A percentile compares a stretch with the other conserved stretches of the same genome.
phyloP scores from a whole-genome alignment of 2,888 invertebrate species.

The Fragum fragum region DNA sequence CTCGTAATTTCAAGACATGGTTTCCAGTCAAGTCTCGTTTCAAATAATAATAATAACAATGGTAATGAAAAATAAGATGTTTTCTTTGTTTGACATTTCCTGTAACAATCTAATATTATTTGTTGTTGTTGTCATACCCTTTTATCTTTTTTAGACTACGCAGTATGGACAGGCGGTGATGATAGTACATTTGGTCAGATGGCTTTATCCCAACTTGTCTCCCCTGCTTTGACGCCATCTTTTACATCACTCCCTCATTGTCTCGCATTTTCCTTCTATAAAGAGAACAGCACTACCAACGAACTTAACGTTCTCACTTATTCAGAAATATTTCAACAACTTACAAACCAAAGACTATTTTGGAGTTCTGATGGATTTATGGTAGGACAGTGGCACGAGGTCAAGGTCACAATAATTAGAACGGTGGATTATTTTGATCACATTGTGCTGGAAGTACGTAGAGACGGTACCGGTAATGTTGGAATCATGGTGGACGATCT shows the following conservation, averaged over 20 bases:
- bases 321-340: slow-evolving; percentile 10
- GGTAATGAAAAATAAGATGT: too few species aligned
- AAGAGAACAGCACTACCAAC: slow-evolving; percentile 23
- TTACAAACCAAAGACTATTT: slow-evolving; percentile 39
- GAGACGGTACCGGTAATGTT: slow-evolving; percentile 16
- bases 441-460: slow-evolving; percentile 50
- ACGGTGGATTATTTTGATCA: slow-evolving; percentile 36
- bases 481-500: slow-evolving; percentile 47
- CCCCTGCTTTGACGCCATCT: slow-evolving; percentile 31
- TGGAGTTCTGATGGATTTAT: slow-evolving; percentile 43
- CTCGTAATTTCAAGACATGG: too few species aligned
- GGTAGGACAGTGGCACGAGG: slow-evolving; percentile 29
- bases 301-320: slow-evolving; percentile 49
- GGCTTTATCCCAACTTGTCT: slow-evolving; percentile 36
- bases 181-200: slow-evolving; percentile 17
- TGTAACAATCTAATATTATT: too few species aligned
- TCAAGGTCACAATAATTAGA: slow-evolving; percentile 20
- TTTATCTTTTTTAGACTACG: slow-evolving; percentile 34
- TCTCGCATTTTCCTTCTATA: slow-evolving; percentile 45
- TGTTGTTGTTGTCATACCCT: too few species aligned
- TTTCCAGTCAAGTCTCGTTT: too few species aligned
- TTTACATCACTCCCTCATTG: slow-evolving; percentile 52
- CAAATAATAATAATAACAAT: too few species aligned
- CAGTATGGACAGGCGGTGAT: slow-evolving; percentile 35
- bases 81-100: too few species aligned